Evolutionary conservation across 2,113 vertebrate genomes (phyloP), one percentile per base, ranked within the genome.

Genomic region (Canis aureus): DNA sequence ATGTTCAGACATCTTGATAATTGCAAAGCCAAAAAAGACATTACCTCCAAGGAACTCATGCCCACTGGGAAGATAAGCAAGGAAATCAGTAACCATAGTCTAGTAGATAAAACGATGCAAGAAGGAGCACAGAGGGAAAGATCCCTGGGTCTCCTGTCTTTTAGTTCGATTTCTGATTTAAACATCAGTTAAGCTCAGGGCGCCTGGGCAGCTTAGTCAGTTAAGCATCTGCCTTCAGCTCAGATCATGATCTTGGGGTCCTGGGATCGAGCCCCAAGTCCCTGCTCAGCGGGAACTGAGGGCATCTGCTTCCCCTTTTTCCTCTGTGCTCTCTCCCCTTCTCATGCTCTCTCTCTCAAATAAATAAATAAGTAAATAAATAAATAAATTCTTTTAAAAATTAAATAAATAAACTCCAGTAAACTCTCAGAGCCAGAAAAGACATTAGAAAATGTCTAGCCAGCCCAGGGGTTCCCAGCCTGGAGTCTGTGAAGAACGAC

Each of bases 151-250:
- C 29, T 92, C 76, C 57, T 87, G 32, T 66, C 60, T 23, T 78
- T 76, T 57, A 67, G 35, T 16, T 71, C 86, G 38, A 92, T 92
- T 96, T 83, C 95, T 79, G 11, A 80, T 17, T 87, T 82, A 86
- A 60, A 86, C 35, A 76, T 85, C 53, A 92, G 1, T 69, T 69
- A 69, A 69, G 19, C 67, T 17, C 67, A 35, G 32, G 32, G 67
- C 1, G 0, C 64, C 64, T 67, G 13, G 64, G 13, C 16, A 29
- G 64, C 64, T 67, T n/a, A 20, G 64, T 29, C 67, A 29, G 64
- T 67, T 67, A 67, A 67, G 29, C 64, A 2, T 67, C 64, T 67
- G 13, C 64, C 29, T 32, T 67, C 64, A 1, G 29, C 64, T 67
- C 64, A 67, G 64, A 29, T 69, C 67, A 69, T 35, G 32, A 69